These are phyloP conservation scores for Rhabdomys pumilio DNA, from an alignment of 2,797 vertebrate species.

Conservation along the genomic window DNA sequence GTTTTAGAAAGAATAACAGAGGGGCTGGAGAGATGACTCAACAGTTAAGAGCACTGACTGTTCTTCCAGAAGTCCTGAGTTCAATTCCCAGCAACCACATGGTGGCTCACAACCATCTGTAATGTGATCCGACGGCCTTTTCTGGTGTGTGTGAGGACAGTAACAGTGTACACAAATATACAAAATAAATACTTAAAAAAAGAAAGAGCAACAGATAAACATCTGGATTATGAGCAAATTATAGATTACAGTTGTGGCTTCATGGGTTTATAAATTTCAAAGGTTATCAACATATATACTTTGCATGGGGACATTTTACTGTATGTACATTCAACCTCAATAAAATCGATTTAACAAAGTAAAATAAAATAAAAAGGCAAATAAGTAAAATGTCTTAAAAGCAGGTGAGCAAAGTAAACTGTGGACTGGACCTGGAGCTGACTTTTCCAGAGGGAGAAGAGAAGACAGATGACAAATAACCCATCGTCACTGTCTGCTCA, in stretches of 20 bases:
- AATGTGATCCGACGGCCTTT: too few relatives aligned
- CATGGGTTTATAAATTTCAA: not conserved
- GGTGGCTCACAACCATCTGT: too few relatives aligned
- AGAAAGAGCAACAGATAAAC: not conserved
- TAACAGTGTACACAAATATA: too few relatives aligned
- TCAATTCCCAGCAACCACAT: too few relatives aligned
- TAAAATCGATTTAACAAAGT: slow-evolving; percentile 2
- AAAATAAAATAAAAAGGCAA: not conserved
- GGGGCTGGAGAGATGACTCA: too few relatives aligned
- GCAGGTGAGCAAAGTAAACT: not conserved
- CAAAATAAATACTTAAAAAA: too few relatives aligned
- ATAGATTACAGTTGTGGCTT: not conserved
- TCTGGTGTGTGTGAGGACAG: too few relatives aligned
- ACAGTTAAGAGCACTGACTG: too few relatives aligned
- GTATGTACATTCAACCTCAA: not conserved
- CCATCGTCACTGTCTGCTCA: not conserved
- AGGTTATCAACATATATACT: not conserved
- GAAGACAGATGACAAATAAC: not conserved
- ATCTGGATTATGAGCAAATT: not conserved
- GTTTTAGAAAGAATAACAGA: not conserved
- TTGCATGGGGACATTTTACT: not conserved
- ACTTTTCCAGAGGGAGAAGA: not conserved
- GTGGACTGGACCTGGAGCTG: not conserved
- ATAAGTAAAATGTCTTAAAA: slow-evolving; percentile 38
- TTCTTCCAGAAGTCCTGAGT: too few relatives aligned